Conservation (phyloP, 2,888 invertebrate genomes). For the Cosmia trapezina region DNA sequence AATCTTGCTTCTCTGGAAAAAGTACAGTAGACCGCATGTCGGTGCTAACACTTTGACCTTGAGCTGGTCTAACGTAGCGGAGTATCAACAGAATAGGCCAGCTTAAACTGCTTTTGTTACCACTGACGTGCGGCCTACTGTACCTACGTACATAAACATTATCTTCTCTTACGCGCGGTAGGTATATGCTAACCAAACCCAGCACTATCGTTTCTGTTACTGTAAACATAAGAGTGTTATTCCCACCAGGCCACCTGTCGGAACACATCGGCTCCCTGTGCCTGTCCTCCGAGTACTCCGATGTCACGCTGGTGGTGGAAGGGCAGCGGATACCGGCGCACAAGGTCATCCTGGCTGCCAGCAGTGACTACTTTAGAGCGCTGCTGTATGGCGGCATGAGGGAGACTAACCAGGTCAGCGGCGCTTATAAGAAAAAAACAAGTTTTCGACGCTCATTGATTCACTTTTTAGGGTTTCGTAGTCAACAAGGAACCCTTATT, state of each 20-base stretch:
- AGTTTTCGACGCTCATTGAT: neutral
- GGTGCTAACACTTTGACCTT: neutral
- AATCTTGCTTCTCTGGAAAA: too few relatives aligned
- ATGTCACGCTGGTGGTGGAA: conserved; percentile 96
- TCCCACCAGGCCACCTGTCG: conserved; percentile 92
- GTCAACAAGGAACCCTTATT: too few relatives aligned
- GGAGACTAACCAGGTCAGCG: conserved; percentile 91
- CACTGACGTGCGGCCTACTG: neutral
- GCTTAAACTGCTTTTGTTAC: neutral
- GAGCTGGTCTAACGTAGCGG: neutral
- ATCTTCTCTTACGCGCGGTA: too few relatives aligned
- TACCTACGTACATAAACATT: neutral
- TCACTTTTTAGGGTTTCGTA: too few relatives aligned
- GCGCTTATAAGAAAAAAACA: neutral
- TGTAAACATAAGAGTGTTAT: neutral
- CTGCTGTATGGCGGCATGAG: conserved; percentile 94
- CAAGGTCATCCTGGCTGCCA: conserved; percentile 96
- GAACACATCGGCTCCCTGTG: conserved; percentile 96
- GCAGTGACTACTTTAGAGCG: conserved; percentile 98
- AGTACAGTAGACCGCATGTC: neutral
- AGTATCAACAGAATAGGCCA: neutral
- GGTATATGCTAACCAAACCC: neutral
- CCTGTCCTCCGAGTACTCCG: conserved; percentile 96
- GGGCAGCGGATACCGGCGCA: conserved; percentile 90
- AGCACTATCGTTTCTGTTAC: neutral